A percentile compares a stretch with the other conserved stretches of the same genome.
phyloP scores from a whole-genome alignment of 2,113 vertebrate genomes.

The Campylorhamphus procurvoides region DNA sequence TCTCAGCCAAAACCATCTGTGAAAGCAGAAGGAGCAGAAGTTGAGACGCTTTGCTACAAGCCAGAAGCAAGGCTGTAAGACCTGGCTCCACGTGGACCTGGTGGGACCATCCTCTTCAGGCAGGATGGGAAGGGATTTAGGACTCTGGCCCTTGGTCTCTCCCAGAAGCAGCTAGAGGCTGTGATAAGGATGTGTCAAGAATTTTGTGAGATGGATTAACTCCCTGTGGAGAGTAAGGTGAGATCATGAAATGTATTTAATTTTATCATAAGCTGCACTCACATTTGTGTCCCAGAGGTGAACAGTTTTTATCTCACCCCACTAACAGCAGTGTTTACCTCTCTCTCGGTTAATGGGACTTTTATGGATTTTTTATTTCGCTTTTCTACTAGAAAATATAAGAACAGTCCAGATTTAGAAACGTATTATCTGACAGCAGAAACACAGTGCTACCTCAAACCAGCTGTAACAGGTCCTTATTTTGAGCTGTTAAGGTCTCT shows the following conservation, averaged over 20 bases:
- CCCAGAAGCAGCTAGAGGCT: not conserved
- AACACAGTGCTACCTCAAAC: conserved; percentile 17
- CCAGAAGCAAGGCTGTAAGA: not conserved
- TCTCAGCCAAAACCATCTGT: not conserved
- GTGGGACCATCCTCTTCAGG: not conserved
- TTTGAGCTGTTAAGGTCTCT: not conserved
- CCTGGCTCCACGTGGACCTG: not conserved
- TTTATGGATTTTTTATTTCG: conserved; percentile 34
- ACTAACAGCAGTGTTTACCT: not conserved
- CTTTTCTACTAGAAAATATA: conserved; percentile 11
- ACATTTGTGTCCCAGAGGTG: conserved; percentile 38
- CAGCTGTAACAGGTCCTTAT: not conserved
- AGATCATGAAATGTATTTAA: conserved; percentile 11
- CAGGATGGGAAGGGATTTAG: not conserved
- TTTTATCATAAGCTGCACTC: conserved; percentile 22
- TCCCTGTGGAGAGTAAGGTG: not conserved
- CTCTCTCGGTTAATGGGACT: not conserved
- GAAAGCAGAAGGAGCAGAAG: not conserved
- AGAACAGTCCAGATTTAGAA: conserved; percentile 23
- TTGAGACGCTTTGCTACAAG: not conserved
- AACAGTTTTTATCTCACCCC: conserved; percentile 25
- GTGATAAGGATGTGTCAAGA: not conserved
- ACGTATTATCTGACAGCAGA: conserved; percentile 13
- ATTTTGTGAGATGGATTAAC: not conserved
- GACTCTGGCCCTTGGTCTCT: not conserved